Conservation (phyloP, 1,140 invertebrate species). For the Drosophila elegans region DNA sequence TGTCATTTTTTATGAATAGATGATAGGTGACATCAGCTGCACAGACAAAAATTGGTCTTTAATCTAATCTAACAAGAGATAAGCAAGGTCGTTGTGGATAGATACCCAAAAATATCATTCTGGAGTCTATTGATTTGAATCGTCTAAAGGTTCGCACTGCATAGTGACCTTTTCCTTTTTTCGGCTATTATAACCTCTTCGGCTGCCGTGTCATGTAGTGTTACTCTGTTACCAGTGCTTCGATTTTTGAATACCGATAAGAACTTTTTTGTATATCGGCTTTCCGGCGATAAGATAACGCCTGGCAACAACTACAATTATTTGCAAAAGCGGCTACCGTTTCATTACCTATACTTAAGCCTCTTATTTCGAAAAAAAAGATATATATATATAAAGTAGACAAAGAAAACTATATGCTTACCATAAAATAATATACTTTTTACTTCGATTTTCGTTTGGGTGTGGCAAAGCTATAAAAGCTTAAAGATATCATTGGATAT, state of each 20-base stretch:
- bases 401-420: not conserved
- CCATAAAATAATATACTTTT: constrained; percentile 15
- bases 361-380: not conserved
- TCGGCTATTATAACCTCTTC: constrained; percentile 58
- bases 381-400: constrained; percentile 12
- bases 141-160: not conserved
- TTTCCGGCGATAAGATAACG: constrained; percentile 69
- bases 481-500: constrained; percentile 3
- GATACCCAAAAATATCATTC: not conserved
- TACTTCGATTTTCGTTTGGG: constrained; percentile 11
- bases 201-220: constrained; percentile 44
- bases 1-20: constrained; percentile 6
- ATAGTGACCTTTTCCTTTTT: constrained; percentile 13
- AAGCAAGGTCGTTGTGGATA: constrained; percentile 41
- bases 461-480: constrained; percentile 26
- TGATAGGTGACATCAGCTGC: constrained; percentile 10
- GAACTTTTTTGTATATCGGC: constrained; percentile 58
- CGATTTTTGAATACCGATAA: constrained; percentile 59
- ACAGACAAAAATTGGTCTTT: not conserved
- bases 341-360: constrained; percentile 53
- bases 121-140: too few species aligned
- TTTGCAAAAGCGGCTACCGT: constrained; percentile 51
- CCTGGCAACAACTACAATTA: constrained; percentile 34
- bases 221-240: constrained; percentile 9
- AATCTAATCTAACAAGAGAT: constrained; percentile 41